phyloP scores from a whole-genome alignment of 2,888 invertebrate species.

The Lysandra coridon region DNA sequence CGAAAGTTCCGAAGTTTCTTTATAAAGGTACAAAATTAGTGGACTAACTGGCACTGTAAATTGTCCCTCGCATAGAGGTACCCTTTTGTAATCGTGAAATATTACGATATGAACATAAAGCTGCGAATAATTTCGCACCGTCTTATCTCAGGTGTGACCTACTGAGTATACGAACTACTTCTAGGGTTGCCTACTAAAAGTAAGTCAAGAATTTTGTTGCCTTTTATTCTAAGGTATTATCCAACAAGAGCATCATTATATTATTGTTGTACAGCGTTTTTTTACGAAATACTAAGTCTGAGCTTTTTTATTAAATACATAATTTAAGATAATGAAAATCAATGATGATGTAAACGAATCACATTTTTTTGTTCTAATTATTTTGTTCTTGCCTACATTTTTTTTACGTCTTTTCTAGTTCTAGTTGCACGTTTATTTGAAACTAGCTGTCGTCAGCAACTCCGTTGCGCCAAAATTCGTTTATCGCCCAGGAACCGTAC shows the following conservation, averaged over 20 bases:
- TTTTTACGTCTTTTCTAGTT: no score
- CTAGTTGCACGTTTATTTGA: no score
- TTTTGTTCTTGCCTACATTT: no score
- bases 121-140: constrained; percentile 48
- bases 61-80: constrained; percentile 71
- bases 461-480: no score
- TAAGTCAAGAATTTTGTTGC: not conserved
- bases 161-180: constrained; percentile 35
- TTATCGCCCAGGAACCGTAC: no score
- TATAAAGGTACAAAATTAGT: constrained; percentile 23
- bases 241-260: not conserved
- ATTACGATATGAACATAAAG: constrained; percentile 42
- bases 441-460: no score
- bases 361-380: no score
- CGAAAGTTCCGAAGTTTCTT: constrained; percentile 29
- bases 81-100: constrained; percentile 63
- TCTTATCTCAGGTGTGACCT: constrained; percentile 38
- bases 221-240: not conserved
- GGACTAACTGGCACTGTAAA: constrained; percentile 65
- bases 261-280: no score
- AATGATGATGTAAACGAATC: no score
- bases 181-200: constrained; percentile 32
- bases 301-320: no score
- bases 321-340: no score
- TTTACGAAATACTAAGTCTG: no score